Percentiles rank a stretch among this genome's conserved stretches.
These are phyloP conservation scores for Zaprionus inermis DNA, from an alignment of 1,140 invertebrate species.

Conservation along the genomic window DNA sequence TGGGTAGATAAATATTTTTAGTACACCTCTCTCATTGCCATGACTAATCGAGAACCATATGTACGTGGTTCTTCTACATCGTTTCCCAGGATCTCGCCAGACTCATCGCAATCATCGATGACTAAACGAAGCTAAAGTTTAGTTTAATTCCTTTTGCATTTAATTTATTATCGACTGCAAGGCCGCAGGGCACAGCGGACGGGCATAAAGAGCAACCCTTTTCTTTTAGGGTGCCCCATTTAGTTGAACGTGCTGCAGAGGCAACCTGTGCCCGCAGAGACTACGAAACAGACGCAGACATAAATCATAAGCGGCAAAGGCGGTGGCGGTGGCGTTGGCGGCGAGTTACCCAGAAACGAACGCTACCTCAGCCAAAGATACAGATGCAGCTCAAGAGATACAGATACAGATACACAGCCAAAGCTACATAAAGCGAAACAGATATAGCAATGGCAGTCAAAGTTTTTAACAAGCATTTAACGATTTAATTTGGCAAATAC, in stretches of 20 bases:
- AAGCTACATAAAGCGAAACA: slow-evolving; percentile 13
- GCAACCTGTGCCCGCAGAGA: slow-evolving; percentile 71
- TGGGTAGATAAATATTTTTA: too few species aligned
- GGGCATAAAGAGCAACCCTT: slow-evolving; percentile 60
- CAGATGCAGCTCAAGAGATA: slow-evolving; percentile 17
- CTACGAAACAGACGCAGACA: slow-evolving; percentile 72
- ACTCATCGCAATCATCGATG: slow-evolving; percentile 70
- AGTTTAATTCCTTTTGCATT: slow-evolving; percentile 77
- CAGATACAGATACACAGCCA: slow-evolving; percentile 38
- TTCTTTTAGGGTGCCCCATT: slow-evolving; percentile 63
- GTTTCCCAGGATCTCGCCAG: slow-evolving; percentile 60
- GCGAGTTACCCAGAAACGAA: slow-evolving; percentile 64
- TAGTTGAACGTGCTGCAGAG: slow-evolving; percentile 64
- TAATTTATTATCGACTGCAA: slow-evolving; percentile 71
- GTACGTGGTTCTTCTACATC: slow-evolving; percentile 6
- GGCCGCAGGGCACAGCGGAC: slow-evolving; percentile 51
- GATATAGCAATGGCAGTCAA: slow-evolving; percentile 66
- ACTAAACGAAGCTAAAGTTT: slow-evolving; percentile 70
- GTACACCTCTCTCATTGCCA: neutral
- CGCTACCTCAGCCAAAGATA: slow-evolving; percentile 53
- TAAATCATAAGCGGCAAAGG: slow-evolving; percentile 70
- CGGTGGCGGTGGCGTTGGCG: slow-evolving; percentile 31
- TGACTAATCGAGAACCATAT: slow-evolving; percentile 52
- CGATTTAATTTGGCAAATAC: slow-evolving; percentile 81
- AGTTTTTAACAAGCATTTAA: slow-evolving; percentile 83